Evolutionary conservation across 2,113 vertebrate genomes (phyloP).

Genomic region (Athene noctua): DNA sequence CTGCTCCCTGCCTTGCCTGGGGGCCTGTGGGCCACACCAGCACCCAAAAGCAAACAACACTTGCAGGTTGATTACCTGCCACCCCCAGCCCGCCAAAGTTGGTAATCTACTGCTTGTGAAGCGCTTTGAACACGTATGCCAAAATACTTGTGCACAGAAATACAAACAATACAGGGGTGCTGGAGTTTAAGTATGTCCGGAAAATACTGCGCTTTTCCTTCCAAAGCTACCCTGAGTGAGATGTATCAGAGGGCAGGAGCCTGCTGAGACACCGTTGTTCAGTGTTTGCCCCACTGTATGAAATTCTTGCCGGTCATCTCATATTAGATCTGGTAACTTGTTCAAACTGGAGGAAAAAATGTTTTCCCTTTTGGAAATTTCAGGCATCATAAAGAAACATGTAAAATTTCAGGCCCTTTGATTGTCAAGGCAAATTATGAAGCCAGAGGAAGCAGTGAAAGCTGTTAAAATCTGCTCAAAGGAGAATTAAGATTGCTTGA

Average conservation of each 20-base stretch:
- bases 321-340: neutral
- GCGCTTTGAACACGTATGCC: neutral
- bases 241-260: fast-evolving
- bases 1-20: neutral
- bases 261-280: neutral
- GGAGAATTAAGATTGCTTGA: neutral
- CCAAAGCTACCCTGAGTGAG: neutral
- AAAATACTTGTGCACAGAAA: neutral
- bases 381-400: neutral
- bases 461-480: neutral
- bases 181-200: neutral
- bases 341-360: neutral
- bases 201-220: neutral
- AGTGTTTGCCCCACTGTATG: fast-evolving
- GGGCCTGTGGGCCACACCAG: neutral
- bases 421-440: neutral
- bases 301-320: neutral
- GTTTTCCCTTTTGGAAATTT: neutral
- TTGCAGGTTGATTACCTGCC: neutral
- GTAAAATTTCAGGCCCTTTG: neutral
- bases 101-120: neutral
- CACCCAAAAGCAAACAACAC: neutral
- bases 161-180: neutral
- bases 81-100: neutral
- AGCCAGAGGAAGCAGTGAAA: neutral